Base-by-base conservation (phyloP, 2,113 vertebrate genomes). In the Trichechus manatus region DNA sequence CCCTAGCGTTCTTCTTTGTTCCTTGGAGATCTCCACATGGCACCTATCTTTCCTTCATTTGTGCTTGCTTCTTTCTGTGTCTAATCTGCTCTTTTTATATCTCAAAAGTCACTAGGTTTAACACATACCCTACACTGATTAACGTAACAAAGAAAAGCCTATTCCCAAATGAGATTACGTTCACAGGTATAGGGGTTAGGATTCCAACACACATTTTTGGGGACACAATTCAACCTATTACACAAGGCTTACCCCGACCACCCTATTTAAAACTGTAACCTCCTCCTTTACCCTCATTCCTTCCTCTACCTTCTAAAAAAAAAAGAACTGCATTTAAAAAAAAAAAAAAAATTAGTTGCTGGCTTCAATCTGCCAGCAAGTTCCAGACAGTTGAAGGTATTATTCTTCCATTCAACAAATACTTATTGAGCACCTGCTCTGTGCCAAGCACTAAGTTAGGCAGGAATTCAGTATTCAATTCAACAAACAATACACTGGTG, bases 311-410 rank as follows among this genome's bases (percentile, higher is more conserved):
- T 91, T 95, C n/a, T 92, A 70, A 89, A 53, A 83, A 66, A 29
- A 94, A 97, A 66, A 29, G 92, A 97, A 83, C 9, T 92, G 23
- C 63, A 96, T 77, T 90, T 15, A 86, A 93, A 96, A 44, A 2
- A 86, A 93, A 96, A 44, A 2, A 72, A 72, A 72, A 72, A 39
- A 31, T 36, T 87, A 39, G 20, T 61, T 53, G 70, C 20, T 33
- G 9, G 10, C 15, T 94, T 81, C 36, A 22, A 50, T 14, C 80
- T 64, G 7, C 50, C 59, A 78, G 72, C 29, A 93, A 93, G 64
- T 72, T 93, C 44, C 83, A 86, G 66, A 42, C 9, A 47, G 59
- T 20, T 95, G 33, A 83, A 86, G 27, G 50, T 29, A 66, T 2
- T 59, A 61, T 74, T 87, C 13, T 47, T 47, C n/a, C 50, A 86